Conservation (phyloP, 2,797 vertebrate genomes). For the Sciurus vulgaris region DNA sequence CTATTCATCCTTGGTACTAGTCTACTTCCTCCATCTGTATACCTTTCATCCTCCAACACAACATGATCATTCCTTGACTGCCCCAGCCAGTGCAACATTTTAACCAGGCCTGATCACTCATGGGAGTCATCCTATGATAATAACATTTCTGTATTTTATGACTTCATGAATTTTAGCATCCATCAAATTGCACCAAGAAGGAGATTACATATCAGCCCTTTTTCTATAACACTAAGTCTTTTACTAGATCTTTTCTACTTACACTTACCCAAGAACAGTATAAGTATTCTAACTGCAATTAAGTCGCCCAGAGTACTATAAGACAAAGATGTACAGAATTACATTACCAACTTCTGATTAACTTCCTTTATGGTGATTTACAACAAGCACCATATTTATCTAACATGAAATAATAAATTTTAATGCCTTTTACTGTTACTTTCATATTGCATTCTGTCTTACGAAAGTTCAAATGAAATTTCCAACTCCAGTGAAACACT, state of each 20-base stretch:
- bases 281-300: background rate
- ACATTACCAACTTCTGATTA: conserved; percentile 44
- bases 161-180: conserved; percentile 44
- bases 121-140: background rate
- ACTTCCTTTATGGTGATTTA: conserved; percentile 62
- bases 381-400: conserved; percentile 38
- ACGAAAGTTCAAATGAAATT: conserved; percentile 57
- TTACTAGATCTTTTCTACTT: conserved; percentile 18
- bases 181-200: conserved; percentile 28
- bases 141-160: conserved; percentile 19
- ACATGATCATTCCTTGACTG: background rate
- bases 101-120: background rate
- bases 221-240: background rate
- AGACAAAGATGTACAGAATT: conserved; percentile 32
- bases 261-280: background rate
- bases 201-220: background rate
- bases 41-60: background rate
- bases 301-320: conserved; percentile 24
- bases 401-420: conserved; percentile 47
- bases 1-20: background rate
- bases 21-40: background rate
- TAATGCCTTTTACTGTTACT: conserved; percentile 45
- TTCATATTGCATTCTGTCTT: conserved; percentile 27
- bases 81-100: background rate
- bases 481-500: conserved; percentile 48